These are phyloP conservation scores for Tribolium freemani DNA, from an alignment of 2,888 invertebrate species.

Conservation along the genomic window DNA sequence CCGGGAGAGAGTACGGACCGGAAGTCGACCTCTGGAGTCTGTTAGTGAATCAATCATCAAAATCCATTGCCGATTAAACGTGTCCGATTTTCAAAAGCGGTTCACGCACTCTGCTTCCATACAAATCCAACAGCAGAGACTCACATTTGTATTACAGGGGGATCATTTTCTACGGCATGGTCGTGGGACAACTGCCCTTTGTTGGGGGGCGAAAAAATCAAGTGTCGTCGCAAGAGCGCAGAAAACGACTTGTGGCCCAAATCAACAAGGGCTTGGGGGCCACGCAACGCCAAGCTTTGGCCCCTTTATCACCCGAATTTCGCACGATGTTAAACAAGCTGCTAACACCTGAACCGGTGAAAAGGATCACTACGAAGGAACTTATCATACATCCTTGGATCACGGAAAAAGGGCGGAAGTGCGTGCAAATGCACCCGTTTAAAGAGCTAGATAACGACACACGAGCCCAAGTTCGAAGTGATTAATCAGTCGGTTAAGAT, in stretches of 20 bases:
- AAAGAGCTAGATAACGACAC: constrained; percentile 63
- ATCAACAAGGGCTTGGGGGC: constrained; percentile 77
- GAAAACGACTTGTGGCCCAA: constrained; percentile 75
- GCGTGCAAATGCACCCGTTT: constrained; percentile 70
- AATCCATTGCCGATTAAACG: constrained; percentile 39
- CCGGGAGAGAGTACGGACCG: constrained; percentile 79
- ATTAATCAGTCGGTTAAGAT: background rate
- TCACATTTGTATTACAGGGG: constrained; percentile 69
- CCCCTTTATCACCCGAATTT: constrained; percentile 68
- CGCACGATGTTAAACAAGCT: constrained; percentile 70
- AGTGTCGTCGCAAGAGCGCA: constrained; percentile 71
- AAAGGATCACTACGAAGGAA: constrained; percentile 73
- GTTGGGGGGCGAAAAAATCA: constrained; percentile 65
- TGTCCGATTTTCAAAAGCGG: constrained; percentile 40
- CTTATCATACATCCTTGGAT: constrained; percentile 75
- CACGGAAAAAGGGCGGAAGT: constrained; percentile 69
- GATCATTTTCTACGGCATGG: constrained; percentile 83
- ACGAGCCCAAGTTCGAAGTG: constrained; percentile 42
- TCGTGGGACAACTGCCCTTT: constrained; percentile 81
- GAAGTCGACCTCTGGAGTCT: constrained; percentile 84
- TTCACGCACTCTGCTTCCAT: background rate
- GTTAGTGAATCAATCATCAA: constrained; percentile 45
- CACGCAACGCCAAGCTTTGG: constrained; percentile 72
- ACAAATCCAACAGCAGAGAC: background rate
- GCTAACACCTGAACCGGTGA: constrained; percentile 71